phyloP scores from a whole-genome alignment of 2,797 vertebrate species.

The Erithacus rubecula region DNA sequence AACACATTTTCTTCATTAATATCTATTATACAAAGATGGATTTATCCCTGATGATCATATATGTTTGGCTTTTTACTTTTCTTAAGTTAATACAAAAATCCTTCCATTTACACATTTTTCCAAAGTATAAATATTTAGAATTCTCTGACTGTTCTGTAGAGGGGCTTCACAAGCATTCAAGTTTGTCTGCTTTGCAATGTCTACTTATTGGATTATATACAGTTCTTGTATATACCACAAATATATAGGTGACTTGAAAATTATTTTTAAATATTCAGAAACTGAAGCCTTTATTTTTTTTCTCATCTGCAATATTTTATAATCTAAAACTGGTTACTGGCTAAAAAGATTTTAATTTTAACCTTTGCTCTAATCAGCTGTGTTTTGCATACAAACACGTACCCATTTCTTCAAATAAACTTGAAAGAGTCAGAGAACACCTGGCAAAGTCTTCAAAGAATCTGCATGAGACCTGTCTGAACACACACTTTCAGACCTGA shows the following conservation, averaged over 20 bases:
- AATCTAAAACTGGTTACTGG: not conserved
- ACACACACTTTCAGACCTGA: constrained; percentile 40
- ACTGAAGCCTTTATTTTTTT: not conserved
- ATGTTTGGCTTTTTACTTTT: not conserved
- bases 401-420: not conserved
- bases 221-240: not conserved
- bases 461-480: constrained; percentile 49
- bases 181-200: not conserved
- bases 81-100: not conserved
- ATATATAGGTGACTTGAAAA: not conserved
- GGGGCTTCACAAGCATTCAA: not conserved
- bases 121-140: not conserved
- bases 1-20: not conserved
- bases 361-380: not conserved
- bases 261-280: not conserved
- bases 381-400: not conserved
- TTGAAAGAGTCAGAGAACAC: constrained; percentile 22
- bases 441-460: constrained; percentile 40
- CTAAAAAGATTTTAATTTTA: not conserved
- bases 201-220: not conserved
- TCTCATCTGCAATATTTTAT: not conserved
- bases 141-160: not conserved
- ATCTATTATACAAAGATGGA: not conserved
- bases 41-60: not conserved
- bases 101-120: not conserved